Base-by-base conservation (phyloP, 2,113 vertebrate species). In the Equus quagga region DNA sequence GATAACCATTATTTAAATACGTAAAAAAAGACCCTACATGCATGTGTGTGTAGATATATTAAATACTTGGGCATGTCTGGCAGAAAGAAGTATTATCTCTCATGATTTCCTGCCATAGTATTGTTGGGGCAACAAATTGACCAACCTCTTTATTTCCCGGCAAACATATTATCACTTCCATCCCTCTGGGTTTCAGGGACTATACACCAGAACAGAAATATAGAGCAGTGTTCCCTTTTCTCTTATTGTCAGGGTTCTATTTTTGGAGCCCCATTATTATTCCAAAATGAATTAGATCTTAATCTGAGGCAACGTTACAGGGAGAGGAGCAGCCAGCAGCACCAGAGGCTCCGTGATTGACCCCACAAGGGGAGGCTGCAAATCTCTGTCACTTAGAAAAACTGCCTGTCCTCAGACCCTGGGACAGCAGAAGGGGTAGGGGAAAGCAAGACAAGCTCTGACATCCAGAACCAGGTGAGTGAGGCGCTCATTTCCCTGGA, bases 91-190 rank as follows among this genome's bases (percentile, higher is more conserved):
- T 84, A 49, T 31, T 26, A 21, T 17, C 56, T 92, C 84, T 36
- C 64, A 58, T 58, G 49, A 51, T 41, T 36, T 83, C 89, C 81
- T 80, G 21, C 64, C 6, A 0, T 4, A 1, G 14, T 72, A 44
- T 60, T 85, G 10, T 83, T 70, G 62, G 60, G 21, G 44, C 41
- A 51, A 44, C 60, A 72, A 41, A 56, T 33, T 8, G 54, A 44
- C 33, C 65, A 0, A 21, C 44, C 44, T 87, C 70, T 79, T 62
- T 31, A 41, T 58, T 28, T 70, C 60, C 72, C 75, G 24, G 44
- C 3, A 0, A n/a, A 21, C 0, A 2, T 0, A 1, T 3, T n/a
- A 15, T 23, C 23, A 17, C 23, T 51, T 60, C 17, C 2, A 3
- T 13, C 49, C 56, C 33, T 1, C 13, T 9, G 19, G 31, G 26